Percentiles rank a stretch among this genome's conserved stretches.
phyloP scores from a whole-genome alignment of 2,888 invertebrate genomes.

The Hecatera dysodea region DNA sequence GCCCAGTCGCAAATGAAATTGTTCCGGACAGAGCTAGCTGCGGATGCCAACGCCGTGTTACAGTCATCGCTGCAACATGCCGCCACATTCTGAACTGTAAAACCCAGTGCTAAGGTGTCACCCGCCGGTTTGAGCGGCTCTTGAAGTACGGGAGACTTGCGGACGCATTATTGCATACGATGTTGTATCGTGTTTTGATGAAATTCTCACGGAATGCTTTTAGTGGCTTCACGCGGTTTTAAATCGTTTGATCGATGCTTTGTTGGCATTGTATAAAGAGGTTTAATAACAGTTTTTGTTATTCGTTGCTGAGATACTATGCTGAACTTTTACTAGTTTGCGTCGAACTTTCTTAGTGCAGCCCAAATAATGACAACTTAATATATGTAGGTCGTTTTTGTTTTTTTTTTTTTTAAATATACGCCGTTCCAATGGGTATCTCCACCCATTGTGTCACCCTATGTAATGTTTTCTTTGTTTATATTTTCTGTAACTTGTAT shows the following conservation, averaged over 20 bases:
- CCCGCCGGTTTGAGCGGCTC: conserved; percentile 21
- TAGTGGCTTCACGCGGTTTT: conserved; percentile 63
- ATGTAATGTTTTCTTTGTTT: no score
- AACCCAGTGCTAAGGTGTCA: conserved; percentile 65
- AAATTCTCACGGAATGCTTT: conserved; percentile 76
- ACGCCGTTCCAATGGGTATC: background rate
- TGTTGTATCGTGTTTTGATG: conserved; percentile 75
- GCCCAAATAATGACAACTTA: background rate
- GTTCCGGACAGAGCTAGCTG: conserved; percentile 89
- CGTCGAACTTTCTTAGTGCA: background rate
- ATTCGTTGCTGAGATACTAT: conserved; percentile 1
- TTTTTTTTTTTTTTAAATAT: background rate
- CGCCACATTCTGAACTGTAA: conserved; percentile 78
- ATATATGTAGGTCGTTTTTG: background rate
- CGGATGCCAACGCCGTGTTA: conserved; percentile 86
- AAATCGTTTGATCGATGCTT: conserved; percentile 45
- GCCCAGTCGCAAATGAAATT: conserved; percentile 91
- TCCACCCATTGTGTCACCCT: no score
- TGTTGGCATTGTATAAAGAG: conserved; percentile 9
- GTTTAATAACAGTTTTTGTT: conserved; percentile 18
- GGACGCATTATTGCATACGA: conserved; percentile 74
- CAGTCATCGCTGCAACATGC: conserved; percentile 75
- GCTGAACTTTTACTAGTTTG: conserved; percentile 8
- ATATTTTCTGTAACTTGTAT: no score
- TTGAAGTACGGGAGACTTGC: conserved; percentile 56